These are phyloP conservation scores for Steatocranus sp. DNA, from an alignment of 2,797 vertebrate species.

Conservation along the genomic window DNA sequence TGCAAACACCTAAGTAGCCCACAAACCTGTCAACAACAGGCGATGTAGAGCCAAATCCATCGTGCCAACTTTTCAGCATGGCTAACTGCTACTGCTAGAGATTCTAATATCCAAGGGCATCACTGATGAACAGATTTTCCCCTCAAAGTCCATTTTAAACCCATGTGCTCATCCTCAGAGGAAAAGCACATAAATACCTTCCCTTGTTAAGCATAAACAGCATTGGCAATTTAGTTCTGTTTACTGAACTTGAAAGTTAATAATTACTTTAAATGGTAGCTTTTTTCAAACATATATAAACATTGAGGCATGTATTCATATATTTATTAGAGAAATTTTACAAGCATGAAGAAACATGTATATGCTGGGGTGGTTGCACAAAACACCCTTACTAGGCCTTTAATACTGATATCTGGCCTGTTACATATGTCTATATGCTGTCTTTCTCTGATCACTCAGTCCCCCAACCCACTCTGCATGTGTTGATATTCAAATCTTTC, in stretches of 20 bases:
- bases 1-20: slow-evolving; percentile 38
- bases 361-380: not conserved
- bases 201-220: not conserved
- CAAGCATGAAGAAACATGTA: not conserved
- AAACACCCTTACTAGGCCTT: not conserved
- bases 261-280: not conserved
- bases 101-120: slow-evolving; percentile 22
- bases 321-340: not conserved
- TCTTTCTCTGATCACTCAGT: slow-evolving; percentile 48
- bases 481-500: slow-evolving; percentile 59
- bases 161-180: not conserved
- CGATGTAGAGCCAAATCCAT: slow-evolving; percentile 35
- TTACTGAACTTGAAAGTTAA: not conserved
- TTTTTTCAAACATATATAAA: not conserved
- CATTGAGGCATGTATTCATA: not conserved
- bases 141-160: slow-evolving; percentile 21
- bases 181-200: not conserved
- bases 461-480: slow-evolving; percentile 25
- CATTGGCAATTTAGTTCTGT: not conserved
- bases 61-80: slow-evolving; percentile 26
- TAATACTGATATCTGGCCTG: slow-evolving; percentile 8
- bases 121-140: slow-evolving; percentile 18
- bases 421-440: slow-evolving; percentile 8
- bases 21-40: slow-evolving; percentile 44
- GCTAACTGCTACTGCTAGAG: slow-evolving; percentile 42